Evolutionary conservation across 2,113 vertebrate species (phyloP).

Genomic region (Anoura caudifer): DNA sequence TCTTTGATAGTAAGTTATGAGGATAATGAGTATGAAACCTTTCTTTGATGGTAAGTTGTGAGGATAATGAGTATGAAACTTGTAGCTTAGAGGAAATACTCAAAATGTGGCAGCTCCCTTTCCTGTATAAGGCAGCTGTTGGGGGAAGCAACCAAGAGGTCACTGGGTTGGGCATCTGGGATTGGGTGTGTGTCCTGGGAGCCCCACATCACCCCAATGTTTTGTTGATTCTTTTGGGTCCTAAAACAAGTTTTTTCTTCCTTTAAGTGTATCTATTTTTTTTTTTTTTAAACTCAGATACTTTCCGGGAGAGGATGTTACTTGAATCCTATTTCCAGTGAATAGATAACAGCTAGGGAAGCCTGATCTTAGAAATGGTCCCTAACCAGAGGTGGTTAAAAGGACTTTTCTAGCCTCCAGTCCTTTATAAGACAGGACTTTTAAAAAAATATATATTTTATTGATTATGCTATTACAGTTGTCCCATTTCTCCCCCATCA

Average conservation of each 20-base stretch:
- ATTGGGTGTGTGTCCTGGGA: background rate
- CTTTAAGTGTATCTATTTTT: background rate
- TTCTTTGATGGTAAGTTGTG: background rate
- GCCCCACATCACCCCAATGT: background rate
- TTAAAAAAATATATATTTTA: too few relatives aligned
- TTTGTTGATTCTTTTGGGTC: background rate
- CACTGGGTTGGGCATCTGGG: too few relatives aligned
- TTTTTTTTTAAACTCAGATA: background rate
- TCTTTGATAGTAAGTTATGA: background rate
- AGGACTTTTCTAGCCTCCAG: too few relatives aligned
- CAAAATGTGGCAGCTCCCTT: background rate
- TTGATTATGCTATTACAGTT: too few relatives aligned
- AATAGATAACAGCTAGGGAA: background rate
- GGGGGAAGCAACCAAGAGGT: background rate
- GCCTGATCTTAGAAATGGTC: background rate
- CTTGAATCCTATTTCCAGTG: background rate
- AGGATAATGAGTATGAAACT: background rate
- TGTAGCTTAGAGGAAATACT: background rate
- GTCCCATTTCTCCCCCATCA: too few relatives aligned
- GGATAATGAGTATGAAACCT: background rate
- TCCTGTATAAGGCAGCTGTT: background rate
- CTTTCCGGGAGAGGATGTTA: background rate
- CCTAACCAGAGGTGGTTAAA: too few relatives aligned
- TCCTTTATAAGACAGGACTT: too few relatives aligned
- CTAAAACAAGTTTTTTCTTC: background rate